Percentiles rank a stretch among this genome's conserved stretches.
These are phyloP conservation scores for Epinotia demarniana DNA, from an alignment of 2,888 invertebrate genomes.

Conservation along the genomic window DNA sequence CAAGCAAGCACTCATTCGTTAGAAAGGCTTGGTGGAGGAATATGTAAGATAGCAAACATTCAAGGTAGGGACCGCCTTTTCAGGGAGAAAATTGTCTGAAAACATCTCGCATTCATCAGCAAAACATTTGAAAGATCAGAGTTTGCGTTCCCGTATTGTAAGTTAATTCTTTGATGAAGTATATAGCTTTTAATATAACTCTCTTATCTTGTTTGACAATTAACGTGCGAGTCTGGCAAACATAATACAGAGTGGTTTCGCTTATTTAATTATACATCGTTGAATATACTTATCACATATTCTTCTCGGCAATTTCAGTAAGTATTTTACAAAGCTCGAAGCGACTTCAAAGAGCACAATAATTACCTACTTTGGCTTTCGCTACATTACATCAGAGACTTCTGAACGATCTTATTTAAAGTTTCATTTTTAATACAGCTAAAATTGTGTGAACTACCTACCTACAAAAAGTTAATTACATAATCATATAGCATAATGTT, in stretches of 20 bases:
- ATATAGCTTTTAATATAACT: constrained; percentile 4
- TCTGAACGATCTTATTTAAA: not conserved
- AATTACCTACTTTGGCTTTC: constrained; percentile 5
- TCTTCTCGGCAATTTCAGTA: constrained; percentile 12
- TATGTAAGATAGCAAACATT: constrained; percentile 48
- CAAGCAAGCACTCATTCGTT: constrained; percentile 44
- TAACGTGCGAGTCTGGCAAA: constrained; percentile 19
- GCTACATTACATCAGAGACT: not conserved
- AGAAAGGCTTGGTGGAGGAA: constrained; percentile 42
- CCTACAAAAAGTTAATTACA: not conserved
- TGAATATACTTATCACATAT: constrained; percentile 18
- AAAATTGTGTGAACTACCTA: not conserved
- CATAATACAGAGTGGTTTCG: constrained; percentile 24
- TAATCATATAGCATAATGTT: too few relatives aligned
- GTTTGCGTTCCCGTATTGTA: constrained; percentile 25
- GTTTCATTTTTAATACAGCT: not conserved
- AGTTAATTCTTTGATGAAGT: constrained; percentile 10
- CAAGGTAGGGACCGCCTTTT: constrained; percentile 47
- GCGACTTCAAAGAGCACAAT: constrained; percentile 17
- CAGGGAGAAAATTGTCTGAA: constrained; percentile 50
- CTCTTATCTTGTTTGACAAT: constrained; percentile 39
- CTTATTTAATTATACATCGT: constrained; percentile 31
- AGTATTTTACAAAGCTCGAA: constrained; percentile 15
- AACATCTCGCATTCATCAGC: constrained; percentile 51
- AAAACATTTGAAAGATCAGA: constrained; percentile 47